These are phyloP conservation scores for Aphrophora alni DNA, from an alignment of 2,888 invertebrate genomes.

Conservation along the genomic window DNA sequence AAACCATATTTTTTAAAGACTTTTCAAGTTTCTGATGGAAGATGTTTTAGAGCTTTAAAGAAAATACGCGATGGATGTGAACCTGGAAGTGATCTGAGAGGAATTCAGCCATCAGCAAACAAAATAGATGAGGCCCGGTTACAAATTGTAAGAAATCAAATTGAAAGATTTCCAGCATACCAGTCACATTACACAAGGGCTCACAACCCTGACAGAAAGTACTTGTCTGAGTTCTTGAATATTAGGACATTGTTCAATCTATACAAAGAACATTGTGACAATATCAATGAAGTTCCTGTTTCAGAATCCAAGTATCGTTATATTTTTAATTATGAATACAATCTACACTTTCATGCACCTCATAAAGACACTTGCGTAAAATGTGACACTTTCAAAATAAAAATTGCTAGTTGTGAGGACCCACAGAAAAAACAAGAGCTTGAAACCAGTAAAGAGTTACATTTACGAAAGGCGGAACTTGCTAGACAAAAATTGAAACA, in stretches of 20 bases:
- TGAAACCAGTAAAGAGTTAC: too few relatives aligned
- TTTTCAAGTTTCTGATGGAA: too few relatives aligned
- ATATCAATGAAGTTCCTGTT: slow-evolving; percentile 23
- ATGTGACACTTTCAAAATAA: too few relatives aligned
- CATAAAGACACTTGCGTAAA: slow-evolving; percentile 43
- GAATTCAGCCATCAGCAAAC: neutral
- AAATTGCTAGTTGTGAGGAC: slow-evolving; percentile 15
- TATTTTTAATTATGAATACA: too few relatives aligned
- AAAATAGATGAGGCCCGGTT: slow-evolving; percentile 4
- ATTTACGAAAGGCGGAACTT: too few relatives aligned
- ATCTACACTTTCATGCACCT: slow-evolving; percentile 45
- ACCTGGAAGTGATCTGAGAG: too few relatives aligned
- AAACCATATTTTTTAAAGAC: too few relatives aligned
- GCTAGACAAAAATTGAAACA: neutral
- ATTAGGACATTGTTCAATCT: too few relatives aligned
- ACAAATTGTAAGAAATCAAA: slow-evolving; percentile 3
- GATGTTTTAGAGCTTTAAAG: too few relatives aligned
- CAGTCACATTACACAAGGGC: slow-evolving; percentile 8
- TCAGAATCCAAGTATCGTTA: slow-evolving; percentile 44
- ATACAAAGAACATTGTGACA: neutral
- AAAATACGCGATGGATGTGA: too few relatives aligned
- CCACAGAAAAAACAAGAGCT: slow-evolving; percentile 11
- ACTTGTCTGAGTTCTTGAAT: neutral
- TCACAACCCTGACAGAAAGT: slow-evolving; percentile 9
- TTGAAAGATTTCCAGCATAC: neutral